These are phyloP conservation scores for Papilio polyxenes DNA, from an alignment of 1,140 invertebrate species.

Conservation along the genomic window DNA sequence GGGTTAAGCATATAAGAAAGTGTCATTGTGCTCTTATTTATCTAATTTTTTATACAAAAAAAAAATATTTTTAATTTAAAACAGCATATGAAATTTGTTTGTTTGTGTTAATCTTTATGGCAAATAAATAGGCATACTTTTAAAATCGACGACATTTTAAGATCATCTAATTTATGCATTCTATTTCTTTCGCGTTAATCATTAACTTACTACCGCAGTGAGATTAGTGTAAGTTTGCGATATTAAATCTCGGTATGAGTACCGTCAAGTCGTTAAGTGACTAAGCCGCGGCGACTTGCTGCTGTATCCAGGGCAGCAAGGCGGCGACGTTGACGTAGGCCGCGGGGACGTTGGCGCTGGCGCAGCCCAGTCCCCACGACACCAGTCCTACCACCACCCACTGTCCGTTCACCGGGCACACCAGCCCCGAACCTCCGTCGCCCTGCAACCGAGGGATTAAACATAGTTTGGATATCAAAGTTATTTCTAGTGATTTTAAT, in stretches of 20 bases:
- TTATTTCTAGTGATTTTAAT: too few relatives aligned
- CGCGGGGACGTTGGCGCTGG: constrained; percentile 82
- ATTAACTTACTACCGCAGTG: too few relatives aligned
- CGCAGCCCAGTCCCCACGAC: constrained; percentile 89
- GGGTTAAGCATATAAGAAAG: too few relatives aligned
- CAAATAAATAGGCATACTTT: not conserved
- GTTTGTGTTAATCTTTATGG: not conserved
- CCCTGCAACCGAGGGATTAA: constrained; percentile 79
- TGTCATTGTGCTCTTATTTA: too few relatives aligned
- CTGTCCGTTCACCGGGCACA: constrained; percentile 83
- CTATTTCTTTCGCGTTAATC: too few relatives aligned
- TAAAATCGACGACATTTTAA: not conserved
- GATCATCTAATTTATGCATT: too few relatives aligned
- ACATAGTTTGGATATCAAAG: too few relatives aligned
- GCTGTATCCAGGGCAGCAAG: constrained; percentile 84
- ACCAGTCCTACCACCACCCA: constrained; percentile 86
- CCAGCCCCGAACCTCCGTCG: constrained; percentile 88
- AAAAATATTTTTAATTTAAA: too few relatives aligned
- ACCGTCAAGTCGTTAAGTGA: not conserved
- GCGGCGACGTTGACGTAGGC: constrained; percentile 86
- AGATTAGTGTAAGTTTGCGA: too few relatives aligned
- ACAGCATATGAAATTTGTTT: not conserved
- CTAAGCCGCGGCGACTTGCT: constrained; percentile 68
- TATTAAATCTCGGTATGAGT: not conserved
- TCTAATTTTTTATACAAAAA: too few relatives aligned